Percentiles rank a stretch among this genome's conserved stretches.
These are phyloP conservation scores for Drosophila erecta DNA, from an alignment of 1,140 invertebrate species.

Conservation along the genomic window DNA sequence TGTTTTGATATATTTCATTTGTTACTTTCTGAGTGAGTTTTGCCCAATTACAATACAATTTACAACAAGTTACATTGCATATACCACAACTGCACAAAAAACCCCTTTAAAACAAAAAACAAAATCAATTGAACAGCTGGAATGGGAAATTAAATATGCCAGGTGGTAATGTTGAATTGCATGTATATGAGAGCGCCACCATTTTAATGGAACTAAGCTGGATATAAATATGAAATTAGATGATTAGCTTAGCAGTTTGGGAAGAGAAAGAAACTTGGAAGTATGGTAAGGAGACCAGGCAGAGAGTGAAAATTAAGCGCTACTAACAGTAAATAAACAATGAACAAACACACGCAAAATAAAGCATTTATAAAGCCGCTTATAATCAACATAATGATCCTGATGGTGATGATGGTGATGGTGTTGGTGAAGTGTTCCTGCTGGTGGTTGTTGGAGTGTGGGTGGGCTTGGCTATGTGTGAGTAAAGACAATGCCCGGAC, in stretches of 20 bases:
- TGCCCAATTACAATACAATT: too few species aligned
- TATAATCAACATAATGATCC: constrained; percentile 53
- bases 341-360: constrained; percentile 56
- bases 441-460: neutral
- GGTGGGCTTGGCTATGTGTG: constrained; percentile 14
- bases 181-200: constrained; percentile 31
- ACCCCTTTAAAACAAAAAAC: constrained; percentile 1
- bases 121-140: constrained; percentile 10
- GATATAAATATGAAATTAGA: constrained; percentile 68
- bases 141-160: constrained; percentile 25
- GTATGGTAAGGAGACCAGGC: neutral
- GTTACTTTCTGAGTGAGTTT: too few species aligned
- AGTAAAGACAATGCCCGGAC: constrained; percentile 42
- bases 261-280: neutral
- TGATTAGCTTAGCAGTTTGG: constrained; percentile 61
- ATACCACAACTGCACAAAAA: neutral
- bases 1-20: too few species aligned
- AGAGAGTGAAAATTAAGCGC: constrained; percentile 66
- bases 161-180: constrained; percentile 27
- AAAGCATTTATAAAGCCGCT: constrained; percentile 72
- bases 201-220: constrained; percentile 37
- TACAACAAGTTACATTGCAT: too few species aligned
- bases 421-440: constrained; percentile 43
- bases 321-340: constrained; percentile 74
- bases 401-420: constrained; percentile 1